Evolutionary conservation across 2,797 vertebrate genomes (phyloP), one percentile per base, ranked within the genome.

Genomic region (Melanotaenia boesemani): DNA sequence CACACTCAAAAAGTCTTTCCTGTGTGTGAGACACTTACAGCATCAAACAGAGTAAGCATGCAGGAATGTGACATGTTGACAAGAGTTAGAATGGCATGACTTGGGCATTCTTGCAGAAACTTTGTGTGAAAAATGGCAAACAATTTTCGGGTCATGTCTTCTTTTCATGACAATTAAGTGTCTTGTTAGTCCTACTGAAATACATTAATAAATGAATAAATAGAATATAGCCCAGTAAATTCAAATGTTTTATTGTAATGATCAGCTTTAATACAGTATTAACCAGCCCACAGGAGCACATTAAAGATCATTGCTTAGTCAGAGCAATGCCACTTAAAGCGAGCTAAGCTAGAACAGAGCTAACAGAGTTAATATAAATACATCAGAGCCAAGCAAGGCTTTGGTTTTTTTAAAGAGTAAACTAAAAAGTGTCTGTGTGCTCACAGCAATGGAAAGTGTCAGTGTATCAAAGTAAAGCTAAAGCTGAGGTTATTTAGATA

Each of bases 11-110:
- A 57, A 57, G 55, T 57, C 55, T 28, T 57, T 30, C 28, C 55
- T 32, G 28, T 57, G 28, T 57, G 55, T 32, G 55, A 57, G 55
- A 57, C 55, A 57, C 55, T 57, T 9, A 18, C 6, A 32, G 15
- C 55, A 57, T 32, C 28, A 57, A 18, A 8, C 55, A 57, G 55
- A 18, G 55, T 57, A 18, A 18, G 6, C 55, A 57, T 18, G 28
- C 16, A 57, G 55, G 55, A 57, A 57, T 57, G 55, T 57, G 28
- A 57, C 55, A 57, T 28, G 24, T 32, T 57, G 55, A 57, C 6
- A 56, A 56, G 22, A 28, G 26, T 26, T 28, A 56, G 22, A 6
- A 56, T 5, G 12, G 26, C 54, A 56, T 28, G 26, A 56, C 12
- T 7, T 28, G 24, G 13, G 54, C 16, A 16, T 56, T 28, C 26